Evolutionary conservation across 2,888 invertebrate genomes (phyloP).

Genomic region (Aspidiotus destructor): DNA sequence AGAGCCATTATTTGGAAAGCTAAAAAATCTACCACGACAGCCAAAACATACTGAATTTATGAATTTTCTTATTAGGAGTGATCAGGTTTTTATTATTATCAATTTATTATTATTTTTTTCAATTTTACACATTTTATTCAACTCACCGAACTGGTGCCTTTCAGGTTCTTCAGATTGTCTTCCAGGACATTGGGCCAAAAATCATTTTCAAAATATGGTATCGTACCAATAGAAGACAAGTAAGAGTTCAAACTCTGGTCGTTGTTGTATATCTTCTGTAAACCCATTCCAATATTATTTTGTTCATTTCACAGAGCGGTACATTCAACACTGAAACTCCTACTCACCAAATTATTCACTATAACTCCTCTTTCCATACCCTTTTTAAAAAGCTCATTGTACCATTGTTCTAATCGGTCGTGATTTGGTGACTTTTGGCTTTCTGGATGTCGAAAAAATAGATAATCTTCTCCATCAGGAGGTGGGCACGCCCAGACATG

Average conservation of each 20-base stretch:
- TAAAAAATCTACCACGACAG: not conserved
- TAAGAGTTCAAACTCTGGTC: too few species aligned
- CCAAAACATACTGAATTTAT: not conserved
- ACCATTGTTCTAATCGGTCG: not conserved
- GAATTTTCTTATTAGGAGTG: not conserved
- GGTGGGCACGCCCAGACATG: conserved; percentile 9
- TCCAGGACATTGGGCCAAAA: conserved; percentile 8
- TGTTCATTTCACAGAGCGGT: too few species aligned
- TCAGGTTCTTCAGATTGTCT: conserved; percentile 1
- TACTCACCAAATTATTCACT: not conserved
- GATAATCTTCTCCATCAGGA: not conserved
- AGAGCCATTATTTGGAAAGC: not conserved
- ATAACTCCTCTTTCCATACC: not conserved
- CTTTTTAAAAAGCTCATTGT: not conserved
- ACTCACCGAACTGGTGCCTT: not conserved
- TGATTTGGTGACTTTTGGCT: not conserved
- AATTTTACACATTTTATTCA: not conserved
- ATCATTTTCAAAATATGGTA: conserved; percentile 11
- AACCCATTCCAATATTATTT: too few species aligned
- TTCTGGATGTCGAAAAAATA: conserved; percentile 7
- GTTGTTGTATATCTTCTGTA: too few species aligned
- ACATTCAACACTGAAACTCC: not conserved
- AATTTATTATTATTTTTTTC: too few species aligned
- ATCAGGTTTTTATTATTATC: too few species aligned
- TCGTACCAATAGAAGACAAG: not conserved